Conservation (phyloP, 2,888 invertebrate genomes). For the Psylliodes chrysocephalus region DNA sequence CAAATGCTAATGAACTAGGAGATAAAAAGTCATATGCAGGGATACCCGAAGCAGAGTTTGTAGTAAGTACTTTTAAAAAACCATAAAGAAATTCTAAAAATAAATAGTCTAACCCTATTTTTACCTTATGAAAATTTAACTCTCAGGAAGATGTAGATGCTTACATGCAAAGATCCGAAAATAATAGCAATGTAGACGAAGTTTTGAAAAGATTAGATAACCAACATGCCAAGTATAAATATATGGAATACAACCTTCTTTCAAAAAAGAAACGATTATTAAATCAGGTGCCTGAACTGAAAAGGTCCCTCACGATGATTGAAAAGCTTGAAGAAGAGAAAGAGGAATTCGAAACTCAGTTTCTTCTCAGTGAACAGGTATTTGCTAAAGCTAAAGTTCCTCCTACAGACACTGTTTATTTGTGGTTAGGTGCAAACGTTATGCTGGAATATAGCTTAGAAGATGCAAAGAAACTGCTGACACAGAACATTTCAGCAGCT, state of each 20-base stretch:
- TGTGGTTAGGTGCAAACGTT: slow-evolving; percentile 92
- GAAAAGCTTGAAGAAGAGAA: slow-evolving; percentile 85
- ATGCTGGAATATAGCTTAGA: slow-evolving; percentile 96
- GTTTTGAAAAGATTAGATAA: slow-evolving; percentile 90
- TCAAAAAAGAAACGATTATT: slow-evolving; percentile 88
- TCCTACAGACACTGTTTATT: slow-evolving; percentile 88
- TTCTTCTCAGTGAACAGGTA: slow-evolving; percentile 90
- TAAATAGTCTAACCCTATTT: slow-evolving; percentile 33
- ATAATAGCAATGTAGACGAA: slow-evolving; percentile 83
- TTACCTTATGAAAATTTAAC: slow-evolving; percentile 45
- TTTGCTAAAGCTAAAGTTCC: slow-evolving; percentile 83
- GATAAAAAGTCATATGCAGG: slow-evolving; percentile 78
- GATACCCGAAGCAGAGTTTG: slow-evolving; percentile 88
- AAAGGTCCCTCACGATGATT: slow-evolving; percentile 91
- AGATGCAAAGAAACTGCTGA: slow-evolving; percentile 86
- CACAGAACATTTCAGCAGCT: slow-evolving; percentile 86
- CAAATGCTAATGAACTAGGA: slow-evolving; percentile 50
- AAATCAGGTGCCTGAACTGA: slow-evolving; percentile 94
- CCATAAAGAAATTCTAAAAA: slow-evolving; percentile 38
- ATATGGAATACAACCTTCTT: slow-evolving; percentile 93
- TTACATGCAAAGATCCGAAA: slow-evolving; percentile 87
- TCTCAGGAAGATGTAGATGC: slow-evolving; percentile 92
- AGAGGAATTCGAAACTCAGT: slow-evolving; percentile 86
- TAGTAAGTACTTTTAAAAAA: slow-evolving; percentile 70
- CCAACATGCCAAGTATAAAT: slow-evolving; percentile 95